These are phyloP conservation scores for Nesidiocoris tenuis DNA, from an alignment of 2,888 invertebrate species.

Conservation along the genomic window DNA sequence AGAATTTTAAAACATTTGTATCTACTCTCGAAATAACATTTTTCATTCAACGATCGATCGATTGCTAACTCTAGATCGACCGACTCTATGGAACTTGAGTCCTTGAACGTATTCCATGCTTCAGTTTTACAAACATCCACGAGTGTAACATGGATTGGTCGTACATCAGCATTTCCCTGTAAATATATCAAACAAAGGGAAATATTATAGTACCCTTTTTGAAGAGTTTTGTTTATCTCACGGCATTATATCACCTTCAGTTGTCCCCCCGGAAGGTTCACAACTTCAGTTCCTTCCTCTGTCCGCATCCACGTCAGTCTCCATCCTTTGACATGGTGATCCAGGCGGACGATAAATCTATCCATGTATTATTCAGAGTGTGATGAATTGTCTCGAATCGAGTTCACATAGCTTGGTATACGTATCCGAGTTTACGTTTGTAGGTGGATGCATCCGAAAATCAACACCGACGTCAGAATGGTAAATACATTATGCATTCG, in stretches of 20 bases:
- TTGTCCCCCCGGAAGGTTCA: background rate
- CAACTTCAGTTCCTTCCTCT: background rate
- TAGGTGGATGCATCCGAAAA: slow-evolving; percentile 19
- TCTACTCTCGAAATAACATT: no score
- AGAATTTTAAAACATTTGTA: no score
- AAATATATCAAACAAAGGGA: no score
- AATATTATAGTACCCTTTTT: background rate
- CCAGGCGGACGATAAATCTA: slow-evolving; percentile 31
- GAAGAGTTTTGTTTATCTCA: background rate
- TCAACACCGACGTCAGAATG: slow-evolving; percentile 5
- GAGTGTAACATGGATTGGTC: no score
- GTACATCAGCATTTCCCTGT: no score
- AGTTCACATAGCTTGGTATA: slow-evolving; percentile 13
- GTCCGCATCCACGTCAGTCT: background rate
- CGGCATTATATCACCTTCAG: background rate
- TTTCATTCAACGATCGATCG: no score
- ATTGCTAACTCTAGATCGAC: no score
- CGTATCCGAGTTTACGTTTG: slow-evolving; percentile 13
- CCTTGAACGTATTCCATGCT: no score
- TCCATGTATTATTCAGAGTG: slow-evolving; percentile 37
- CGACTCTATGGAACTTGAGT: no score
- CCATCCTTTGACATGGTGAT: slow-evolving; percentile 35
- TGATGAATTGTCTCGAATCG: slow-evolving; percentile 35
- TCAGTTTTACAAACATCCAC: no score
- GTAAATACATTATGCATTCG: slow-evolving; percentile 19